A percentile compares a stretch with the other conserved stretches of the same genome.
phyloP scores from a whole-genome alignment of 2,113 vertebrate genomes.

The Panthera tigris region DNA sequence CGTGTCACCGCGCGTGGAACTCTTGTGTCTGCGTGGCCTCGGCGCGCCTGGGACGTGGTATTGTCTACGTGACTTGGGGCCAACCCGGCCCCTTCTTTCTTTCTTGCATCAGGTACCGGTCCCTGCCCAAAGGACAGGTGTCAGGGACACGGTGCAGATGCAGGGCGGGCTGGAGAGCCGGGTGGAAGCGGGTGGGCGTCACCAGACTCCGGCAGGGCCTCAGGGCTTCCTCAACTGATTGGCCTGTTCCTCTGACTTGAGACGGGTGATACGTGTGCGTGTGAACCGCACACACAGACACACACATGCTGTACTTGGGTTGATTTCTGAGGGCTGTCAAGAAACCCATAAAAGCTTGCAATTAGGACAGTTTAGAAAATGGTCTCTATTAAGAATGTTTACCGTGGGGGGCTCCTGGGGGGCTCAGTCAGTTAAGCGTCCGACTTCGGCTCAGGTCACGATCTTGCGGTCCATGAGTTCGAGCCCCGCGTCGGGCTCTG shows the following conservation, averaged over 20 bases:
- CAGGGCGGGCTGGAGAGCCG: background rate
- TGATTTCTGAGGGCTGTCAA: background rate
- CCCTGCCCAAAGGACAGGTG: background rate
- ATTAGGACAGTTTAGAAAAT: background rate
- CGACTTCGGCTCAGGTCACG: no score
- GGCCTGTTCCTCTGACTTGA: background rate
- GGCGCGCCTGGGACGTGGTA: background rate
- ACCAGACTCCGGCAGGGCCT: background rate
- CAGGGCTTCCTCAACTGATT: background rate
- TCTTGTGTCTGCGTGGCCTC: fast-evolving
- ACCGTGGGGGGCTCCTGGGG: no score
- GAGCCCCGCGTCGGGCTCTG: no score
- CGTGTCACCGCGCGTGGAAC: fast-evolving
- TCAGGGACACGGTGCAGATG: background rate
- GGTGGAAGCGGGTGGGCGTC: background rate
- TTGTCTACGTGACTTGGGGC: background rate
- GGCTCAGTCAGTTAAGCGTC: no score
- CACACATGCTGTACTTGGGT: background rate
- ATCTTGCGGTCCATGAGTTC: no score
- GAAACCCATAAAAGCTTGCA: background rate
- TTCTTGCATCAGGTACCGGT: background rate
- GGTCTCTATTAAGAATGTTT: background rate
- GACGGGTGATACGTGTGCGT: background rate
- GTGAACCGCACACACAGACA: fast-evolving
- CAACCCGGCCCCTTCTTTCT: background rate